Percentiles rank a stretch among this genome's conserved stretches.
Evolutionary conservation across 2,888 invertebrate species (phyloP).

Genomic region (Bugula neritina): DNA sequence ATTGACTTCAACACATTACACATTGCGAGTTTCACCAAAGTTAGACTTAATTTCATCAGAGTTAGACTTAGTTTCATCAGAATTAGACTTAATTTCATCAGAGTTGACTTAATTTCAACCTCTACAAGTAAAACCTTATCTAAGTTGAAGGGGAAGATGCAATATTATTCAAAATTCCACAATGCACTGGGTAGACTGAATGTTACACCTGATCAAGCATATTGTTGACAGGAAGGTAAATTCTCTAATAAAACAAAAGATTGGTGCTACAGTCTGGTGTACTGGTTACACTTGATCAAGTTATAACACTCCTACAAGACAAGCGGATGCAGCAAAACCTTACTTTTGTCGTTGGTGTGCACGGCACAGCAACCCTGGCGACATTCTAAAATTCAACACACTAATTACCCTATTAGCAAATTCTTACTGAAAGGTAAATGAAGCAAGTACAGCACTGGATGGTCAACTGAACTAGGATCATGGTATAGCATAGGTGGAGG

Average conservation of each 20-base stretch:
- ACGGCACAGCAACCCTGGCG: background rate
- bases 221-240: background rate
- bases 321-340: background rate
- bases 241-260: no score
- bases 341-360: slow-evolving; percentile 24
- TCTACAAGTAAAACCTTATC: no score
- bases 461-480: background rate
- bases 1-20: no score
- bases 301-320: background rate
- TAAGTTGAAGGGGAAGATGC: no score
- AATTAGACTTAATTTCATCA: no score
- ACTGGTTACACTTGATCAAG: background rate
- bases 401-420: background rate
- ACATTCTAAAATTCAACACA: slow-evolving; percentile 9
- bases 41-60: no score
- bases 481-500: no score
- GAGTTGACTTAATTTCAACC: no score
- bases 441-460: slow-evolving; percentile 6
- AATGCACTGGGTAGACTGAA: background rate
- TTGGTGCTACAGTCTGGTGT: no score
- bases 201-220: background rate
- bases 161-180: no score
- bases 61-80: no score
- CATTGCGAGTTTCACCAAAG: no score
- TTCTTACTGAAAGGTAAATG: background rate